Evolutionary conservation across 2,113 vertebrate species (phyloP).

Genomic region (Microcebus murinus): DNA sequence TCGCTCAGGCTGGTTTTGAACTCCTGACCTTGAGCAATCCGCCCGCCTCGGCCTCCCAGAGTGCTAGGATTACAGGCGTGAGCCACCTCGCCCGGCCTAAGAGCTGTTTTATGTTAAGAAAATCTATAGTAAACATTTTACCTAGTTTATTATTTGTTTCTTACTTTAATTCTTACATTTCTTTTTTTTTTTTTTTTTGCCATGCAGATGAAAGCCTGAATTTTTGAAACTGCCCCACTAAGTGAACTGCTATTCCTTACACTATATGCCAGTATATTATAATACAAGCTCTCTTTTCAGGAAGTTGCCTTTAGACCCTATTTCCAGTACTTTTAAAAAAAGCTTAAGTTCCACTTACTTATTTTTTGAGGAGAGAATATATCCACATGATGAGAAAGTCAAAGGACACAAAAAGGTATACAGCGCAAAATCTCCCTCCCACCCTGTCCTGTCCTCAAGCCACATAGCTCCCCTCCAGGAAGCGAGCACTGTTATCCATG

Average conservation of each 20-base stretch:
- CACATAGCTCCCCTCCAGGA: not conserved
- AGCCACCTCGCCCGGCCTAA: too few relatives aligned
- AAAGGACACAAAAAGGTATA: not conserved
- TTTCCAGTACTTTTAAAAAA: not conserved
- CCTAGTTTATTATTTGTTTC: not conserved
- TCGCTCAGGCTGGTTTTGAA: too few relatives aligned
- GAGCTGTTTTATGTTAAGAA: constrained; percentile 14
- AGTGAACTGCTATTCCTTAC: not conserved
- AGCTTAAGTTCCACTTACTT: not conserved
- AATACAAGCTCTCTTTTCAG: not conserved
- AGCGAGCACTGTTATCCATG: too few relatives aligned
- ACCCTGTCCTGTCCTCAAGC: not conserved
- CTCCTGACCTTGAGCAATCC: too few relatives aligned
- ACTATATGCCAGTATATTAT: not conserved
- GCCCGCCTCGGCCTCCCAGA: too few relatives aligned
- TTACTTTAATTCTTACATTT: not conserved
- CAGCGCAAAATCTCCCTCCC: not conserved
- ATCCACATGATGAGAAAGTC: not conserved
- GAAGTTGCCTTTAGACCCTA: not conserved
- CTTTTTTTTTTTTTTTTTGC: not conserved
- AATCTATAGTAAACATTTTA: constrained; percentile 13
- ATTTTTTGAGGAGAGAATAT: not conserved
- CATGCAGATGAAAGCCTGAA: not conserved
- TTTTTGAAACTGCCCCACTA: not conserved
- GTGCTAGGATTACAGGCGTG: too few relatives aligned